Base-by-base conservation (phyloP, 2,888 invertebrate genomes). In the Leptopterna dolabrata region DNA sequence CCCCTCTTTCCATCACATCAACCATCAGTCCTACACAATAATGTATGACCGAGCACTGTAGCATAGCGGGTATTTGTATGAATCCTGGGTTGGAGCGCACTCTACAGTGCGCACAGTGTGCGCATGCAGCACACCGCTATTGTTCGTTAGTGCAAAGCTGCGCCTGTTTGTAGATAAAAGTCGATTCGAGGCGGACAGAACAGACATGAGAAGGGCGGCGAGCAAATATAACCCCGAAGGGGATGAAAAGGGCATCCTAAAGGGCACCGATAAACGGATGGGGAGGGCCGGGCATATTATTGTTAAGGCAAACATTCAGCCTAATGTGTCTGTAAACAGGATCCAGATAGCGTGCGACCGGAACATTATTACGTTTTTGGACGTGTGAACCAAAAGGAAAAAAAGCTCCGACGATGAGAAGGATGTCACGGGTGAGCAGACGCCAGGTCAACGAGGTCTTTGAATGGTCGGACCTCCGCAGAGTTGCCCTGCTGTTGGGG, bases 301-400 rank as follows among this genome's bases (percentile, higher is more conserved):
- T 63, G 27, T 63, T 24, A 19, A 13, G 24, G 63, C 27, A 63
- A 63, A 63, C 63, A 63, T 27, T 27, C 24, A 24, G 6, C 63
- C 24, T 63, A 63, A 63, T 63, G 63, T 63, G 63, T 63, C 63
- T 11, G 63, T 63, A 63, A 63, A 63, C 63, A 63, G 24, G 27
- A 63, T 63, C 63, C 63, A 63, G 63, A 63, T 63, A 63, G 63
- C 63, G 63, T 63, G 63, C 24, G 63, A 63, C 63, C 63, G 63
- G 63, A 36, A n/a, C 55, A 55, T 19, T 9, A 27, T 63, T 63
- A 63, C 11, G 63, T 63, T 63, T 63, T 63, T 27, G 2, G 63
- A 63, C 51, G 51, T n/a, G 51, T 51, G 51, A 19, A 19, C 16
- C 16, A 4, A 51, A 0, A n/a, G 6, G n/a, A 16, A n/a, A 27